Base-by-base conservation (phyloP, 2,888 invertebrate genomes). In the Eudasyphora cyanicolor region DNA sequence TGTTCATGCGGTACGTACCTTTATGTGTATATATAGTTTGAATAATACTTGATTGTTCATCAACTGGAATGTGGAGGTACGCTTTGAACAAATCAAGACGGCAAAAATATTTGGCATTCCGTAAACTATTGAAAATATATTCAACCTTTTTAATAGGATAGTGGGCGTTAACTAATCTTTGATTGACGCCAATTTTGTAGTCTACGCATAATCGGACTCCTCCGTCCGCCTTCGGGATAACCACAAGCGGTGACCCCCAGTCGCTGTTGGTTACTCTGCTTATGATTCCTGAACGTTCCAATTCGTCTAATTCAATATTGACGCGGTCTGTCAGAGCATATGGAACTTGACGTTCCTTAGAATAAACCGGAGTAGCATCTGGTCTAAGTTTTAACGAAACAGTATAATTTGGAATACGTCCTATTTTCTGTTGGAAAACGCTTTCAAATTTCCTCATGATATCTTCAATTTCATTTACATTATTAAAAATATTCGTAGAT, bases 311-410 rank as follows among this genome's bases (percentile, higher is more conserved):
- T 42, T 73, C 73, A 1, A 1, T 62, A 45, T 75, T 76, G 8
- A 51, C 60, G 19, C 49, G 51, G 49, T 76, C 73, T 12, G 71
- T 76, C 24, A 81, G 57, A 0, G 81, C 24, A 27, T 81, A 79
- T 12, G 71, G 71, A 42, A 82, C 51, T 71, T 64, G 75, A 2
- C 67, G 21, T 51, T 82, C 82, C 29, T 77, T 82, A 7, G 49
- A 67, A 29, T 70, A 82, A 5, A 75, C 51, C 0, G 78, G 78
- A 14, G 67, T 74, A 24, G 32, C 45, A 60, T 60, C 45, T 19
- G 74, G 12, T 4, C 82, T 42, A 24, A 82, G 5, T 51, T 82
- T 69, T 19, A 70, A 32, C 0, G 42, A 73, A 8, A 77, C 24
- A 14, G 32, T 67, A 10, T 71, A 71, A 24, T 77, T 29, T 32